Evolutionary conservation across 1,140 invertebrate genomes (phyloP).

Genomic region (Drosophila melanica): DNA sequence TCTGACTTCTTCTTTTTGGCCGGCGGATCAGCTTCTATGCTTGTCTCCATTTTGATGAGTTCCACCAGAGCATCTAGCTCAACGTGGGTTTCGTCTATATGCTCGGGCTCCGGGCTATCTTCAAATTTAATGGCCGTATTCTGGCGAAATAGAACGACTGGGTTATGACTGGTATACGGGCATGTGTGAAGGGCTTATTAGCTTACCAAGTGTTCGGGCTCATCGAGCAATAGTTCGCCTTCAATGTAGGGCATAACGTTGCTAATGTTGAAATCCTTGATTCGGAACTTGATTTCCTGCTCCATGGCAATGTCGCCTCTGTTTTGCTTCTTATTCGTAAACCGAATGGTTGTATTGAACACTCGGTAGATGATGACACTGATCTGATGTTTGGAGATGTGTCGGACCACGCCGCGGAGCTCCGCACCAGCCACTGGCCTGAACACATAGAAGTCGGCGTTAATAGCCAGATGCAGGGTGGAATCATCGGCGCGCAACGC

Average conservation of each 20-base stretch:
- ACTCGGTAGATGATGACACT: conserved; percentile 80
- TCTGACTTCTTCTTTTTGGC: conserved; percentile 30
- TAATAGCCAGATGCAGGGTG: conserved; percentile 84
- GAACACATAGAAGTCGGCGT: conserved; percentile 86
- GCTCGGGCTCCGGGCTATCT: conserved; percentile 30
- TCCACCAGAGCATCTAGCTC: conserved; percentile 66
- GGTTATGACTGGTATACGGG: background rate
- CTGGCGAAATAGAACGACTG: conserved; percentile 8
- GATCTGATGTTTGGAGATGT: conserved; percentile 68
- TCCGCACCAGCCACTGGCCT: conserved; percentile 84
- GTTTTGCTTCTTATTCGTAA: conserved; percentile 56
- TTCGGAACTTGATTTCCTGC: conserved; percentile 73
- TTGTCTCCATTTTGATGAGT: conserved; percentile 51
- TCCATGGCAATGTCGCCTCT: conserved; percentile 61
- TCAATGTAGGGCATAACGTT: conserved; percentile 79
- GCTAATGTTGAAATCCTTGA: conserved; percentile 76
- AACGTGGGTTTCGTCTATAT: conserved; percentile 11
- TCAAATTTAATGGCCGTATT: conserved; percentile 54
- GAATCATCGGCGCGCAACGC: conserved; percentile 84
- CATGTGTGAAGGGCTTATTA: too few species aligned
- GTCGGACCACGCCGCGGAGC: conserved; percentile 83
- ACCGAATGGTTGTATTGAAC: conserved; percentile 77
- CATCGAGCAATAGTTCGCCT: conserved; percentile 67
- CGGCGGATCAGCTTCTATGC: background rate
- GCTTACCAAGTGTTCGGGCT: conserved; percentile 36